These are phyloP conservation scores for Xylophagus ater DNA, from an alignment of 2,888 invertebrate genomes.

Conservation along the genomic window DNA sequence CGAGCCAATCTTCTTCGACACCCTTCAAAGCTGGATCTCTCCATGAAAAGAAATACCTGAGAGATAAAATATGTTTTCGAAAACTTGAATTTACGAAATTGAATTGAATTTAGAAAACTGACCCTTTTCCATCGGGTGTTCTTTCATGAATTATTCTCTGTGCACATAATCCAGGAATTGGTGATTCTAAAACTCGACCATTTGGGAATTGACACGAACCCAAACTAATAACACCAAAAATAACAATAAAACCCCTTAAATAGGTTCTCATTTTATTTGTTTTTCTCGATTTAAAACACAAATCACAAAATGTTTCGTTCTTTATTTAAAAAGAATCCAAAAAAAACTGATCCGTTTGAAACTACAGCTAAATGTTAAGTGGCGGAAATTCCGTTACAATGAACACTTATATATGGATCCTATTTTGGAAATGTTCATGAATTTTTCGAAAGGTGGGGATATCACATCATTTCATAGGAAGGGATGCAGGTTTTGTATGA, in stretches of 20 bases:
- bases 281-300: no score
- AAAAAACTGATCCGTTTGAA: no score
- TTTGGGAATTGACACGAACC: conserved; percentile 58
- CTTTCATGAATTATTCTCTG: conserved; percentile 61
- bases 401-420: conserved; percentile 11
- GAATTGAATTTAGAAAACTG: conserved; percentile 15
- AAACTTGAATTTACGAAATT: background rate
- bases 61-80: conserved; percentile 22
- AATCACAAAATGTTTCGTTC: no score
- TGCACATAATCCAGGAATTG: conserved; percentile 62
- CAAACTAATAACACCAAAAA: conserved; percentile 33
- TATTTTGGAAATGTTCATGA: no score
- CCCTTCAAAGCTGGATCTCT: conserved; percentile 61
- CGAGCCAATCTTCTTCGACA: conserved; percentile 74
- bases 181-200: conserved; percentile 67
- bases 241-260: conserved; percentile 38
- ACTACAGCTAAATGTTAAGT: conserved; percentile 7
- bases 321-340: background rate
- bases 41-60: conserved; percentile 83
- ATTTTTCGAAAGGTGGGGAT: no score
- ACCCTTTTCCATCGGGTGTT: conserved; percentile 59
- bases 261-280: conserved; percentile 38
- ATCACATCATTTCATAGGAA: no score
- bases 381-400: conserved; percentile 8
- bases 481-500: no score